Percentiles rank a stretch among this genome's conserved stretches.
Conservation (phyloP, 2,113 vertebrate genomes). For the Hylia prasina region DNA sequence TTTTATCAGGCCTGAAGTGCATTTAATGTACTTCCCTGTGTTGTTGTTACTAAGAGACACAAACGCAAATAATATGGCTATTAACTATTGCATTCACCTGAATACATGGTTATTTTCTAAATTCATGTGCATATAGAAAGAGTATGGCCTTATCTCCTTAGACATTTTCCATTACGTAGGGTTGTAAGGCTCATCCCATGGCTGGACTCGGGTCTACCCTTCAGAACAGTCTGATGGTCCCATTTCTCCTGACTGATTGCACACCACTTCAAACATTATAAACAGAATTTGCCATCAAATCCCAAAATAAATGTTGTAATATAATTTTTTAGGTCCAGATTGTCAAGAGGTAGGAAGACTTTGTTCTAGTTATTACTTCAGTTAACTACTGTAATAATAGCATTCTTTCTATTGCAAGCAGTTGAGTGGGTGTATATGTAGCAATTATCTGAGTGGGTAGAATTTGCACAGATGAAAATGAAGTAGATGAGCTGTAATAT, state of each 20-base stretch:
- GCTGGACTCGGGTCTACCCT: background rate
- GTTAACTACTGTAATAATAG: constrained; percentile 26
- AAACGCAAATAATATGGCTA: background rate
- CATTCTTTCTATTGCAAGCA: background rate
- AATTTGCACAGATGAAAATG: constrained; percentile 6
- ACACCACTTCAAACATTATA: background rate
- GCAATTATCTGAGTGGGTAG: constrained; percentile 17
- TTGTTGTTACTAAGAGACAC: background rate
- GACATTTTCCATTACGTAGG: rapidly evolving
- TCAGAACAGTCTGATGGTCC: background rate
- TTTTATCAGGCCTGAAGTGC: background rate
- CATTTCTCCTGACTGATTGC: background rate
- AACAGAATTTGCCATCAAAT: background rate
- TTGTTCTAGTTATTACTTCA: constrained; percentile 8
- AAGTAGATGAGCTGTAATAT: background rate
- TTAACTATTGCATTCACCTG: background rate
- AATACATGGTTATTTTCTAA: background rate
- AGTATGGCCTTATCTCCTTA: background rate
- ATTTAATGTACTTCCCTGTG: background rate
- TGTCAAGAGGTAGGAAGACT: background rate
- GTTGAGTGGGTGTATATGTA: constrained; percentile 40
- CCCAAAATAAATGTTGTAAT: background rate
- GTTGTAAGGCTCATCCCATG: background rate
- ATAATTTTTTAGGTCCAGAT: background rate
- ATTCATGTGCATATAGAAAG: background rate